phyloP scores from a whole-genome alignment of 2,797 vertebrate species.

The Ptychobarbus kaznakovi region DNA sequence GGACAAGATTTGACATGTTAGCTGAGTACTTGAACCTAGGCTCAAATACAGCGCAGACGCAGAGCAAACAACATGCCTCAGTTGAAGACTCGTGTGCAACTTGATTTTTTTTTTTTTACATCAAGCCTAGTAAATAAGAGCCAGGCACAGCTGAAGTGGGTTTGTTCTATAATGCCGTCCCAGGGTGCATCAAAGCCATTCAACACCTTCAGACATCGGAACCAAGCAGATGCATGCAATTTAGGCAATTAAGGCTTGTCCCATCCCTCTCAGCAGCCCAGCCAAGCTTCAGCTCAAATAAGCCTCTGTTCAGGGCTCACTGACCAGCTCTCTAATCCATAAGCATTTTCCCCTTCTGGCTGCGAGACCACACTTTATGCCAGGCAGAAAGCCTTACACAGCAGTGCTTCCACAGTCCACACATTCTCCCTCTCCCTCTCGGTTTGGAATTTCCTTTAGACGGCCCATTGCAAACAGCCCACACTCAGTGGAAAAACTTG shows the following conservation, averaged over 20 bases:
- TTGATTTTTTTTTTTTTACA: neutral
- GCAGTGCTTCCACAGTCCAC: neutral
- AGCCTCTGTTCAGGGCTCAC: slow-evolving; percentile 12
- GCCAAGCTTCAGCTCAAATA: slow-evolving; percentile 40
- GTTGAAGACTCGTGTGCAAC: neutral
- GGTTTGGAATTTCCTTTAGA: slow-evolving; percentile 82
- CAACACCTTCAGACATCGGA: slow-evolving; percentile 58
- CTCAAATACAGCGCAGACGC: neutral
- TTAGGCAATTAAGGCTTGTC: slow-evolving; percentile 68
- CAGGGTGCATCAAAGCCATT: slow-evolving; percentile 65
- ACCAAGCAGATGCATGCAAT: slow-evolving; percentile 72
- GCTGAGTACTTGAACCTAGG: neutral
- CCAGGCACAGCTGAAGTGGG: slow-evolving; percentile 59
- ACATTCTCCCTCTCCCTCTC: slow-evolving; percentile 53
- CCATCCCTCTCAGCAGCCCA: slow-evolving; percentile 58
- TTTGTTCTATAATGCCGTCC: slow-evolving; percentile 65
- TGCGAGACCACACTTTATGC: neutral
- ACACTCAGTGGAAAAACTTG: slow-evolving; percentile 70
- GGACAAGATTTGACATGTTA: slow-evolving; percentile 5
- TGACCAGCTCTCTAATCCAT: slow-evolving; percentile 37
- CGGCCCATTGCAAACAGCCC: slow-evolving; percentile 72
- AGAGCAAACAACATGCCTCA: neutral
- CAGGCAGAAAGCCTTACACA: slow-evolving; percentile 25
- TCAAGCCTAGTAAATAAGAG: slow-evolving; percentile 65
- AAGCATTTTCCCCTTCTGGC: neutral